These are phyloP conservation scores for Scaptomyza caliginosa DNA, from an alignment of 2,888 invertebrate genomes.

Conservation along the genomic window DNA sequence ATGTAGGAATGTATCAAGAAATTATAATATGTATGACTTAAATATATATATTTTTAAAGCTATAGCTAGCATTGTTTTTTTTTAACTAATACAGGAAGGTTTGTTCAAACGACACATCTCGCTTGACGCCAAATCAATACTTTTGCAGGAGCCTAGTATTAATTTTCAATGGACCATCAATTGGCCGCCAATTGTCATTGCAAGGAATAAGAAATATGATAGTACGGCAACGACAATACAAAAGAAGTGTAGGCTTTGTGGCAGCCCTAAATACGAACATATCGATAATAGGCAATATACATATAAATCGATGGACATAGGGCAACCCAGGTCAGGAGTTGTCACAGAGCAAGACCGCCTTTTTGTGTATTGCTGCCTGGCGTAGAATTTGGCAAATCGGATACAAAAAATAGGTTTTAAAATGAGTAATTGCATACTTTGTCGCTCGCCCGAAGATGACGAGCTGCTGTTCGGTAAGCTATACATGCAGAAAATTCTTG, in stretches of 20 bases:
- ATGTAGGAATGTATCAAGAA: conserved; percentile 31
- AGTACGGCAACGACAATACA: not conserved
- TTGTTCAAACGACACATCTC: not conserved
- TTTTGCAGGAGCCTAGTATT: not conserved
- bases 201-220: not conserved
- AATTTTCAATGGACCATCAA: not conserved
- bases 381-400: conserved; percentile 2
- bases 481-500: conserved; percentile 84
- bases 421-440: conserved; percentile 47
- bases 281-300: not conserved
- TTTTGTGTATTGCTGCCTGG: not conserved
- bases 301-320: not conserved
- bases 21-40: conserved; percentile 31
- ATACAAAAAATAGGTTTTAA: not conserved
- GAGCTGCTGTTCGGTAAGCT: conserved; percentile 25
- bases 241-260: not conserved
- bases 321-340: not conserved
- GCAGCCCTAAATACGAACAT: not conserved
- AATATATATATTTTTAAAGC: conserved; percentile 23
- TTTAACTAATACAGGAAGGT: not conserved
- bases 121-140: not conserved
- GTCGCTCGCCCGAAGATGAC: not conserved
- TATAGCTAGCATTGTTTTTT: not conserved
- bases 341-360: not conserved
- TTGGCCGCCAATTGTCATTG: not conserved